Evolutionary conservation across 2,888 invertebrate genomes (phyloP).

Genomic region (Epinotia bilunana): DNA sequence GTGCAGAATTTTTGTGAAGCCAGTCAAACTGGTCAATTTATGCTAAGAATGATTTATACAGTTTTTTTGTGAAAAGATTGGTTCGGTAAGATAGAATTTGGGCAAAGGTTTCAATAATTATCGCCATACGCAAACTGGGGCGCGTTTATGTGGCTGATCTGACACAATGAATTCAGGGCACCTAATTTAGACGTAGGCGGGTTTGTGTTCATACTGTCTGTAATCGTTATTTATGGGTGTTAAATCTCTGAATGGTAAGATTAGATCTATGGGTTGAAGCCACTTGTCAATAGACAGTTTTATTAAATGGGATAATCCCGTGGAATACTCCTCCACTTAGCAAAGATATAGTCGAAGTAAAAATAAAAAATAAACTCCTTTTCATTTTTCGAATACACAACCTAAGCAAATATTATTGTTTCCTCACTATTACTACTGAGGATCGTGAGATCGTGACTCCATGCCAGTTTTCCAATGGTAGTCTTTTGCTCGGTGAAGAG

Average conservation of each 20-base stretch:
- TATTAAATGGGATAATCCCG: not conserved
- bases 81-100: not conserved
- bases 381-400: too few species aligned
- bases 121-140: slow-evolving; percentile 21
- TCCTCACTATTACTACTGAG: too few species aligned
- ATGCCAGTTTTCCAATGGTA: too few species aligned
- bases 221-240: not conserved
- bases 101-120: slow-evolving; percentile 14
- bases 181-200: not conserved
- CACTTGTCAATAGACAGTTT: not conserved
- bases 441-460: too few species aligned
- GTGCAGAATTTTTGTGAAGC: too few species aligned
- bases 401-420: too few species aligned
- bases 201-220: not conserved
- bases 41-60: too few species aligned
- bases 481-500: not conserved
- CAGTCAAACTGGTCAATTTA: too few species aligned
- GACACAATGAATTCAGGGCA: slow-evolving; percentile 6
- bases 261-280: not conserved
- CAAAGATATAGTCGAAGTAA: too few species aligned
- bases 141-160: slow-evolving; percentile 11
- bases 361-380: too few species aligned
- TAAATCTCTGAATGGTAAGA: not conserved
- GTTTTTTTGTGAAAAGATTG: not conserved
- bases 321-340: too few species aligned